Conservation (phyloP, 2,888 invertebrate species). For the Choreutis nemorana region DNA sequence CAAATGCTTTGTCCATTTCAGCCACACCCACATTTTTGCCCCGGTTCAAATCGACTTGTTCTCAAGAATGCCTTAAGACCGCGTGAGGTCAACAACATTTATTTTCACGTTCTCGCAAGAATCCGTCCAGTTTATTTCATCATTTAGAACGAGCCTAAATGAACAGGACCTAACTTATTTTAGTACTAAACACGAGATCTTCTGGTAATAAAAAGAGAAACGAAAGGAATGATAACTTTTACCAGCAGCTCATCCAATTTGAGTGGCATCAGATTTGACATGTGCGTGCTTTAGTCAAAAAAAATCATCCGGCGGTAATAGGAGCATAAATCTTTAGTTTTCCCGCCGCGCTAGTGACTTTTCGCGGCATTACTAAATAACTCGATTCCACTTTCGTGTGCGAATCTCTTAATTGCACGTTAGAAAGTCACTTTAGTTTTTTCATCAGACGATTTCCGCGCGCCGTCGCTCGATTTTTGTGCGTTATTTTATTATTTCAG, state of each 20-base stretch:
- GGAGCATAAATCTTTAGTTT: constrained; percentile 21
- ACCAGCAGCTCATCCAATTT: constrained; percentile 12
- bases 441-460: constrained; percentile 31
- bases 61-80: constrained; percentile 12
- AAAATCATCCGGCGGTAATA: constrained; percentile 11
- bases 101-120: no score
- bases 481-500: constrained; percentile 32
- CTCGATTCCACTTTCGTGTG: constrained; percentile 47
- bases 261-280: no score
- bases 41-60: constrained; percentile 1
- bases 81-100: no score
- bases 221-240: no score
- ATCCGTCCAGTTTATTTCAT: no score
- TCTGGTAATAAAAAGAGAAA: no score
- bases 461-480: constrained; percentile 40
- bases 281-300: no score
- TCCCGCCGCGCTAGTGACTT: constrained; percentile 6
- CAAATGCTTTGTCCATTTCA: constrained; percentile 2
- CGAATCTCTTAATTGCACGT: constrained; percentile 55
- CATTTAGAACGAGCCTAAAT: no score
- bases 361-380: constrained; percentile 23
- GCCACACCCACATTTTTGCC: constrained; percentile 18
- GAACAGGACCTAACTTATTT: no score
- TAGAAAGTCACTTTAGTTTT: constrained; percentile 51
- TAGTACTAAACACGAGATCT: no score